Evolutionary conservation across 2,113 vertebrate species (phyloP), one percentile per base, ranked within the genome.

Genomic region (Onychorhynchus coronatus): DNA sequence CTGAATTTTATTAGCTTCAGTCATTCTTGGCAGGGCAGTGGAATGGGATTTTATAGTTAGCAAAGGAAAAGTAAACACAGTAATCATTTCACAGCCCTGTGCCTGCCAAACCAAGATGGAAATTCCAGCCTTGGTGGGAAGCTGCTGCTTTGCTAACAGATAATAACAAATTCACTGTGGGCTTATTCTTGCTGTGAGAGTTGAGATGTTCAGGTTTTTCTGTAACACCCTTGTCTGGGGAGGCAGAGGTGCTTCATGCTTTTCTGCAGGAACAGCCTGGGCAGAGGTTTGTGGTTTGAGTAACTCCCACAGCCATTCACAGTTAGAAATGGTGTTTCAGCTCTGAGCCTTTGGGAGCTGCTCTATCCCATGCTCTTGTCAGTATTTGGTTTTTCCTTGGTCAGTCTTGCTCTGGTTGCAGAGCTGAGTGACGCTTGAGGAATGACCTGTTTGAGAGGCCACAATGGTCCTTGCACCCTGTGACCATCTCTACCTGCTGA

Each of bases 11-110:
- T 97, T 96, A 96, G 96, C 96, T 95, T 95, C 97, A 97, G 95
- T 95, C 95, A 97, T 96, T 97, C 93, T 97, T 97, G 96, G 97
- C 96, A 97, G 97, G 95, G 96, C 93, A 66, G 87, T 50, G 85
- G 96, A 96, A 97, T 97, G 91, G 95, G 95, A 96, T 97, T 97
- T 97, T 96, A 97, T 97, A 96, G 95, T 96, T 96, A 95, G 96
- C 94, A 95, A 94, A 96, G 94, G 96, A 97, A 97, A 97, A 96
- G 96, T 95, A 96, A 97, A 97, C 95, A 97, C 91, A 93, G 95
- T 97, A 96, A 97, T 97, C 95, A 96, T 97, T 96, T 97, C 94
- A 94, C 93, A 96, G 91, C 85, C 82, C 87, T 12, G 49, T 76
- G 92, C 84, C 93, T 97, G 97, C 97, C 96, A 97, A 97, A 96